Conservation (phyloP, 2,113 vertebrate genomes). For the Alligator sinensis region DNA sequence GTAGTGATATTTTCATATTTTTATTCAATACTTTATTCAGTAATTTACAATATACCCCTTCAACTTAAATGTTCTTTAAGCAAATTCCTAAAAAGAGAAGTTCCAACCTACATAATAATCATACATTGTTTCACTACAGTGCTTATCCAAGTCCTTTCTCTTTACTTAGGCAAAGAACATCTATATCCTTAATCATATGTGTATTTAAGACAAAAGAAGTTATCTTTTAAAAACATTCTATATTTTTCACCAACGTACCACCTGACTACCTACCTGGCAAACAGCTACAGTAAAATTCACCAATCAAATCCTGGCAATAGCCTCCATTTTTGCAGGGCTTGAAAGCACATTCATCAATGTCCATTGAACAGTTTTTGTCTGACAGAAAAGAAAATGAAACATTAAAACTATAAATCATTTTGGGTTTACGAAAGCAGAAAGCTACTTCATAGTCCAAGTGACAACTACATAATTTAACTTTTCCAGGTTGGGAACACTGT, state of each 20-base stretch:
- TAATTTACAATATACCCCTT: background rate
- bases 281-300: slow-evolving; percentile 75
- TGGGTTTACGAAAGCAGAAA: slow-evolving; percentile 63
- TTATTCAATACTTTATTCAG: background rate
- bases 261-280: slow-evolving; percentile 74
- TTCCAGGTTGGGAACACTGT: slow-evolving; percentile 29
- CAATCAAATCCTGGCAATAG: slow-evolving; percentile 66
- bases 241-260: slow-evolving; percentile 38
- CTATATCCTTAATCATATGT: background rate
- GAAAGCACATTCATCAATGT: slow-evolving; percentile 76
- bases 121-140: background rate
- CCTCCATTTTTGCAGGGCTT: slow-evolving; percentile 81
- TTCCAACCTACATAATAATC: background rate
- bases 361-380: slow-evolving; percentile 84
- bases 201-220: slow-evolving; percentile 4
- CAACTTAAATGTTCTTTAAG: background rate
- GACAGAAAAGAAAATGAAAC: slow-evolving; percentile 75
- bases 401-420: slow-evolving; percentile 75
- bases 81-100: slow-evolving; percentile 12
- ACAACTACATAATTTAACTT: slow-evolving; percentile 68
- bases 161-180: slow-evolving; percentile 35
- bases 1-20: background rate
- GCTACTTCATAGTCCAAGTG: slow-evolving; percentile 59
- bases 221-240: background rate
- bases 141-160: background rate